Evolutionary conservation across 2,888 invertebrate genomes (phyloP).

Genomic region (Platypus cylindrus): DNA sequence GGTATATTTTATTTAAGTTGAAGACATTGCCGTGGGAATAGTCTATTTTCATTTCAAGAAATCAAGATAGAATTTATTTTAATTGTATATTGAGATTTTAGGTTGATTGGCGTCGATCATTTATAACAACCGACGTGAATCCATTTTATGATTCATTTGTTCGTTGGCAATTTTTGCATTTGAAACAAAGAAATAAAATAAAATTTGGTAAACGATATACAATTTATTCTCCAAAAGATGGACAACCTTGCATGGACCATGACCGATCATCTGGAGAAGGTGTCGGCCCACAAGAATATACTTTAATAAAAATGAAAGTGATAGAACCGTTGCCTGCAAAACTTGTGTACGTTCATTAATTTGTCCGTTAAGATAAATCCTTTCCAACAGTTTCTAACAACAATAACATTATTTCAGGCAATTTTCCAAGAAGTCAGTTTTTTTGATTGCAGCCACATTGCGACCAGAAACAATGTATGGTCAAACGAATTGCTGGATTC

Average conservation of each 20-base stretch:
- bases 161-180: conserved; percentile 85
- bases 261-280: conserved; percentile 94
- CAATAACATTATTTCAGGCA: conserved; percentile 32
- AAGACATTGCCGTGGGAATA: too few species aligned
- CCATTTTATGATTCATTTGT: conserved; percentile 97
- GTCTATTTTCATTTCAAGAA: background rate
- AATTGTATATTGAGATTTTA: conserved; percentile 28
- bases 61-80: background rate
- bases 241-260: conserved; percentile 99
- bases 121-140: conserved; percentile 96
- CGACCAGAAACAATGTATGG: conserved; percentile 99
- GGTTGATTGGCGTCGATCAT: conserved; percentile 97
- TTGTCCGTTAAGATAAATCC: background rate
- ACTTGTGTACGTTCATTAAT: conserved; percentile 42
- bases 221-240: conserved; percentile 90
- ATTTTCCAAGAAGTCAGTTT: conserved; percentile 48
- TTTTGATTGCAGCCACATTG: conserved; percentile 91
- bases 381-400: background rate
- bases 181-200: conserved; percentile 78
- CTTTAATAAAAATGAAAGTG: conserved; percentile 85
- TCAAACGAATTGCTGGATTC: conserved; percentile 98
- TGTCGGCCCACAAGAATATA: conserved; percentile 96
- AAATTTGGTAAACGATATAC: conserved; percentile 96
- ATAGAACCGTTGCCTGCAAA: conserved; percentile 57
- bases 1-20: too few species aligned